These are phyloP conservation scores for Shargacucullia verbasci DNA, from an alignment of 2,888 invertebrate genomes.

Conservation along the genomic window DNA sequence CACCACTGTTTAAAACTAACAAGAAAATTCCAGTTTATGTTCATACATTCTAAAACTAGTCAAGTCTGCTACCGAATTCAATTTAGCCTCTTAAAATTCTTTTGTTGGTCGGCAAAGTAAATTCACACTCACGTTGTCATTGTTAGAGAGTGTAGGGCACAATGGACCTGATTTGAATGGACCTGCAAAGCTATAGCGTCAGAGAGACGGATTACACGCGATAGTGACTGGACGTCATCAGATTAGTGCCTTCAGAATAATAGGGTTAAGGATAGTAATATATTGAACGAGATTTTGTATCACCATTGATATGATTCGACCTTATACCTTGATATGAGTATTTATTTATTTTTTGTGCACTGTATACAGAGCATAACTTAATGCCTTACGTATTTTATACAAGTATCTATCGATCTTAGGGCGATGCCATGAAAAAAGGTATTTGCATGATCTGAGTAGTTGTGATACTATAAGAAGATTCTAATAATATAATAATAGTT, in stretches of 20 bases:
- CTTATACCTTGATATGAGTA: too few species aligned
- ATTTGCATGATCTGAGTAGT: too few species aligned
- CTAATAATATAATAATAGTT: too few species aligned
- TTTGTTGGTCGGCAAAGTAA: conserved; percentile 20
- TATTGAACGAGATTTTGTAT: background rate
- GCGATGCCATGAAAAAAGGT: too few species aligned
- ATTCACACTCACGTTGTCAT: conserved; percentile 35
- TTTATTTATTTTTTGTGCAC: too few species aligned
- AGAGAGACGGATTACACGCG: conserved; percentile 28
- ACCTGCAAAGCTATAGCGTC: conserved; percentile 30
- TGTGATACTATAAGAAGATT: too few species aligned
- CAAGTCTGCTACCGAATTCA: background rate
- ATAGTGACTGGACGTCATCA: conserved; percentile 22
- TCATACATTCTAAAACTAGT: background rate
- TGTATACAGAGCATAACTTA: too few species aligned
- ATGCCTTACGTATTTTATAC: too few species aligned
- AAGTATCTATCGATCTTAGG: too few species aligned
- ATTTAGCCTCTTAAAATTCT: conserved; percentile 39
- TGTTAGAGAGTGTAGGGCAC: conserved; percentile 20
- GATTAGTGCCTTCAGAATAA: conserved; percentile 23
- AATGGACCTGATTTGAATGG: conserved; percentile 40
- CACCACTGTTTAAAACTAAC: too few species aligned
- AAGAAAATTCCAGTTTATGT: too few species aligned
- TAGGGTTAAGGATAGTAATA: background rate
- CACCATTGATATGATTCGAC: too few species aligned